Percentiles rank a stretch among this genome's conserved stretches.
These are phyloP conservation scores for Saimiri boliviensis DNA, from an alignment of 2,113 vertebrate species.

Conservation along the genomic window DNA sequence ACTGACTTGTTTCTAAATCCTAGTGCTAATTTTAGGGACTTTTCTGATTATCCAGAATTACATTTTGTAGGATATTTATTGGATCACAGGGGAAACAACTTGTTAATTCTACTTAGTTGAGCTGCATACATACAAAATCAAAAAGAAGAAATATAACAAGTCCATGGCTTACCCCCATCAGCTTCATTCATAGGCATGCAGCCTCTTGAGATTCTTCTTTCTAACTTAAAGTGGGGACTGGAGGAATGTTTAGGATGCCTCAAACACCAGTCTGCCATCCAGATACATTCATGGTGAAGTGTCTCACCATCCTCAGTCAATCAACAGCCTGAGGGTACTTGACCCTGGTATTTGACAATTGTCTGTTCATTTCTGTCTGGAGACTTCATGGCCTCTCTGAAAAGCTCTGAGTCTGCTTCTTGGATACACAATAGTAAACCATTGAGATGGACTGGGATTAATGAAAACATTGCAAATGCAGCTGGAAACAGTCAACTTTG, in stretches of 20 bases:
- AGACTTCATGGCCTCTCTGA: not conserved
- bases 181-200: not conserved
- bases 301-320: not conserved
- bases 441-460: not conserved
- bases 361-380: not conserved
- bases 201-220: not conserved
- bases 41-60: constrained; percentile 1
- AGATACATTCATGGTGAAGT: not conserved
- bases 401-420: not conserved
- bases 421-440: not conserved
- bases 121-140: constrained; percentile 11
- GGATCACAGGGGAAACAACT: constrained; percentile 15
- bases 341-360: not conserved
- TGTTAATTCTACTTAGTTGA: constrained; percentile 20
- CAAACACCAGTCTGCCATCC: not conserved
- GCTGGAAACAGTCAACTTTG: not conserved
- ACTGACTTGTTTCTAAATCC: constrained; percentile 61
- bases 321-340: not conserved
- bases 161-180: not conserved
- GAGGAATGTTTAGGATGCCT: not conserved
- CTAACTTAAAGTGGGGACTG: not conserved
- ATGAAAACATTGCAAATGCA: not conserved
- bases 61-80: constrained; percentile 28
- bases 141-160: constrained; percentile 43
- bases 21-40: constrained; percentile 22